Base-by-base conservation (phyloP, 2,888 invertebrate genomes). In the Calliphora vomitoria region DNA sequence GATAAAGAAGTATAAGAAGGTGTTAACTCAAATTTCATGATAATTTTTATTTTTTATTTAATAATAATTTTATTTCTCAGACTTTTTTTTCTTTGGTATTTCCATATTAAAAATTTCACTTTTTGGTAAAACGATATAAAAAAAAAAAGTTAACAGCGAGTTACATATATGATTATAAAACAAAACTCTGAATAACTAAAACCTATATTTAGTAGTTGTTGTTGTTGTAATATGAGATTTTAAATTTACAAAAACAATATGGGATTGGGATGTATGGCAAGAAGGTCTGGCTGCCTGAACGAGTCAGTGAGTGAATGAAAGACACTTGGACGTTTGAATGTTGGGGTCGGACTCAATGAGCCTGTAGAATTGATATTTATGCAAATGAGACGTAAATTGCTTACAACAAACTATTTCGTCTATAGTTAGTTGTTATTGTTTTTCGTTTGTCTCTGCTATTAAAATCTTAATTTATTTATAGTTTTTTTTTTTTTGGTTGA, bases 331-430 rank as follows among this genome's bases (percentile, higher is more conserved):
- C 20, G 15, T 3, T 44, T 72, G 38, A 31, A 44, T 11, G 41
- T 38, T 55, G 64, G 62, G 25, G 31, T 81, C 31, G 38, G n/a
- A 75, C 35, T 35, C 8, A 58, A 68, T 53, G 18, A 66, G 69
- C 35, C 74, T 86, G 41, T 80, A 53, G 50, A 80, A 80, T 55
- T 31, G 50, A 55, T 74, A 81, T 74, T 74, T 82, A 87, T 87
- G 86, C 80, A 84, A 87, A 87, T 87, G 84, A 81, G 76, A 20
- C 66, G 68, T 82, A 76, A 75, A 83, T 80, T 62, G 62, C 69
- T 78, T 81, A 71, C 75, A 85, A 58, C 50, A 58, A 72, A 81
- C 13, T 0, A 41, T 72, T 79, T 66, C 25, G 47, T 60, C 53
- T 69, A 68, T n/a, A 53, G 47, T 38, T 62, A 64, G 41, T 20